These are phyloP conservation scores for Maconellicoccus hirsutus DNA, from an alignment of 1,140 invertebrate species.

Conservation along the genomic window DNA sequence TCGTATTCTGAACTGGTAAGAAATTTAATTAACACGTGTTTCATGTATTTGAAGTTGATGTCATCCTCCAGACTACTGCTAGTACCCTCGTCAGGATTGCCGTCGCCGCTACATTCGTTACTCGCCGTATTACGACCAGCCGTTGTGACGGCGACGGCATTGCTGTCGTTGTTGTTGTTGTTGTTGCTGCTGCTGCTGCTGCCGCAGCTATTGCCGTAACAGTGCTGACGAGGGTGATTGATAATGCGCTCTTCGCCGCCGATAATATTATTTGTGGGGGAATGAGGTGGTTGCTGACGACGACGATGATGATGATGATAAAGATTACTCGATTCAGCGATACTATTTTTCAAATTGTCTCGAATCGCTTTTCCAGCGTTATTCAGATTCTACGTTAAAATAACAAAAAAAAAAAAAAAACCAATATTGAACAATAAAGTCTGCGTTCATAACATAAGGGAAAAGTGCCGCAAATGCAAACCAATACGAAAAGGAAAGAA, in stretches of 20 bases:
- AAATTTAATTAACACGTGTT: conserved; percentile 86
- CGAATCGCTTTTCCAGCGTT: conserved; percentile 88
- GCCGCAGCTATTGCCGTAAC: not conserved
- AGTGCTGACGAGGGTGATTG: too few relatives aligned
- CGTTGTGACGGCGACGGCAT: too few relatives aligned
- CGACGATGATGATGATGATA: too few relatives aligned
- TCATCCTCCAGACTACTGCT: conserved; percentile 45
- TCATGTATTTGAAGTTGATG: conserved; percentile 76
- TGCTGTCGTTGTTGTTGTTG: not conserved
- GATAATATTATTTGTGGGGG: too few relatives aligned
- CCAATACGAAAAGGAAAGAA: too few relatives aligned
- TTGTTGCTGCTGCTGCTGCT: not conserved
- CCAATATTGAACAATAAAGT: not conserved
- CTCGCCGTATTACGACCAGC: not conserved
- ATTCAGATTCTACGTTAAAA: conserved; percentile 67
- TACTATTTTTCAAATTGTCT: conserved; percentile 54
- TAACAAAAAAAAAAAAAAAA: conserved; percentile 46
- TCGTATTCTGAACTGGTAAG: conserved; percentile 72
- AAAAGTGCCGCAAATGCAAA: too few relatives aligned
- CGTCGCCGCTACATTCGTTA: too few relatives aligned
- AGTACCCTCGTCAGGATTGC: not conserved
- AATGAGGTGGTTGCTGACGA: too few relatives aligned
- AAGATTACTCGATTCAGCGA: conserved; percentile 33
- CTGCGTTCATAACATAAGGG: too few relatives aligned
- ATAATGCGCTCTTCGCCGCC: too few relatives aligned